Evolutionary conservation across 1,140 invertebrate species (phyloP), one percentile per base, ranked within the genome.

Genomic region (Laupala kohalensis): DNA sequence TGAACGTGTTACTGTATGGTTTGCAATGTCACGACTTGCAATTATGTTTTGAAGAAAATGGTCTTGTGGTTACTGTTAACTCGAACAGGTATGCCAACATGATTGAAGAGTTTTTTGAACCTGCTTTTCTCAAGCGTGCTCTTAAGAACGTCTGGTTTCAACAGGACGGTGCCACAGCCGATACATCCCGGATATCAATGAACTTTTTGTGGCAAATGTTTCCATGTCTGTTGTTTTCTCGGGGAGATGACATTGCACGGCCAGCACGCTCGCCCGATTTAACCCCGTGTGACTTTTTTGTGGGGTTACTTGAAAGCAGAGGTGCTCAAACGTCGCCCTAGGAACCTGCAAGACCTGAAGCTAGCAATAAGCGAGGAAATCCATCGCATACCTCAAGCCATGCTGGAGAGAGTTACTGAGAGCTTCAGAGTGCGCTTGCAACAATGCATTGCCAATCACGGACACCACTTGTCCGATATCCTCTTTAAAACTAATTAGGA

Each of bases 41-140:
- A 25, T 73, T 62, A 23, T 69, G 72, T 74, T 74, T 74, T 74
- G 24, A 74, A 72, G 71, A 71, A 30, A 67, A 73, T 19, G 64
- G 28, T n/a, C 15, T 23, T 13, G 37, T 65, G 66, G 73, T 78
- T 64, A 77, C 76, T 6, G 78, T 79, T 66, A 78, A 77, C 74
- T 76, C 72, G 25, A 76, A 76, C 5, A 75, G 76, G n/a, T 78
- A 80, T 74, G 70, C 76, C 62, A 26, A 69, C 12, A 78, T 80
- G 78, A 76, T 77, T 64, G 73, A 63, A n/a, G 70, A 79, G 26
- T 78, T 77, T 76, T 77, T 78, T 26, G 25, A 73, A 67, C 74
- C 71, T 65, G 37, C 75, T 74, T 64, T 78, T 68, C 68, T 75
- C 25, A 65, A 74, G 29, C 28, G 68, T 65, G 73, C 75, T 73